Conservation (phyloP, 2,888 invertebrate genomes). For the Macaria notata region DNA sequence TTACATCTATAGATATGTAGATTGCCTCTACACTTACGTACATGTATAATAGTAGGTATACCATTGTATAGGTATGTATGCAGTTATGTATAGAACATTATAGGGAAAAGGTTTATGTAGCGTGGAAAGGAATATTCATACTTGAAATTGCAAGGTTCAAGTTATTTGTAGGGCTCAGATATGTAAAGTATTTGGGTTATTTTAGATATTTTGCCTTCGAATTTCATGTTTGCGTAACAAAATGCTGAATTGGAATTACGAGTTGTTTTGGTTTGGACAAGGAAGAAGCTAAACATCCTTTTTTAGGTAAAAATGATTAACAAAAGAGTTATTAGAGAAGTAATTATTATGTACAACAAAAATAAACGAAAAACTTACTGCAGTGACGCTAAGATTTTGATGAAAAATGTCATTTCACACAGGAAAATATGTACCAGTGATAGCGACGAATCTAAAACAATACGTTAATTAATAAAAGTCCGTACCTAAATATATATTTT, state of each 20-base stretch:
- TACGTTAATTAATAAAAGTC: too few relatives aligned
- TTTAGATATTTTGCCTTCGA: slow-evolving; percentile 21
- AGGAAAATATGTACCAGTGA: too few relatives aligned
- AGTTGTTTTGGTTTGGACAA: slow-evolving; percentile 6
- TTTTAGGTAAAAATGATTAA: too few relatives aligned
- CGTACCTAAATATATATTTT: too few relatives aligned
- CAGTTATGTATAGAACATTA: slow-evolving; percentile 24
- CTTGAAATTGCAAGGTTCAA: slow-evolving; percentile 27
- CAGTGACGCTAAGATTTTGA: too few relatives aligned
- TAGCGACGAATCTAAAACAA: too few relatives aligned
- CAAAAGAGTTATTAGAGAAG: too few relatives aligned
- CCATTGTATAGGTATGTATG: slow-evolving; percentile 48
- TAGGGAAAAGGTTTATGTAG: slow-evolving; percentile 55
- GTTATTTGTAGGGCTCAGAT: slow-evolving; percentile 25
- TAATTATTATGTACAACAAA: too few relatives aligned
- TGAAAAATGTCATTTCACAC: too few relatives aligned
- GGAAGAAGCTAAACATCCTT: too few relatives aligned
- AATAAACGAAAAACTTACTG: too few relatives aligned
- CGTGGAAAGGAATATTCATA: slow-evolving; percentile 36
- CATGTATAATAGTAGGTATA: slow-evolving; percentile 1
- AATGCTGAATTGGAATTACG: slow-evolving; percentile 5
- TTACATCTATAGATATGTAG: too few relatives aligned
- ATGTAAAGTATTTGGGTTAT: slow-evolving; percentile 23
- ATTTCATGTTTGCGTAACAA: slow-evolving; percentile 18
- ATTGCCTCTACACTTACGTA: slow-evolving; percentile 6